These are phyloP conservation scores for Bettongia penicillata DNA, from an alignment of 2,113 vertebrate genomes.

Conservation along the genomic window DNA sequence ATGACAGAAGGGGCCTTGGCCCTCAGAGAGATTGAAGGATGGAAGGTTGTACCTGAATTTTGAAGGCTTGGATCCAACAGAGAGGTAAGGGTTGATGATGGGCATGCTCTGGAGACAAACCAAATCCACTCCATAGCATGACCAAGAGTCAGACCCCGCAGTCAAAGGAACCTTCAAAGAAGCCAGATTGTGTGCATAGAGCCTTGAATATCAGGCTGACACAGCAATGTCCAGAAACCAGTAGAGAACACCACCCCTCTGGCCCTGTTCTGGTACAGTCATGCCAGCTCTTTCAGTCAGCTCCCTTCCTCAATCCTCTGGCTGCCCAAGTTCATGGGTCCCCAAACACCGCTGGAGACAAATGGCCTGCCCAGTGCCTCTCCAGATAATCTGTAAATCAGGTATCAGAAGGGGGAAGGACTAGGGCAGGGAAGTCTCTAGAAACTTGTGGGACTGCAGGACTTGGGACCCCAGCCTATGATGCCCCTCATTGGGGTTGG, in stretches of 20 bases:
- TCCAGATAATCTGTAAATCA: neutral
- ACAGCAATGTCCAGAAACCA: neutral
- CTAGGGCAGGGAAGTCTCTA: neutral
- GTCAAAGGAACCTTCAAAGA: neutral
- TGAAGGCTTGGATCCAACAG: too few relatives aligned
- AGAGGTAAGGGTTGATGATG: too few relatives aligned
- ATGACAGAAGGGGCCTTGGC: neutral
- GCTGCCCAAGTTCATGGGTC: neutral
- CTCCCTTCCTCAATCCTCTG: neutral
- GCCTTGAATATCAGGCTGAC: neutral
- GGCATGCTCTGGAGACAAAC: too few relatives aligned
- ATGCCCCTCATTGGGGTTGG: neutral
- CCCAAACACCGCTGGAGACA: neutral
- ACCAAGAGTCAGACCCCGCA: neutral
- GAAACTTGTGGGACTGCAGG: neutral
- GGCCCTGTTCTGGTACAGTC: neutral
- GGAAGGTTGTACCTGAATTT: too few relatives aligned
- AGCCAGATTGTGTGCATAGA: neutral
- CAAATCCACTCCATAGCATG: too few relatives aligned
- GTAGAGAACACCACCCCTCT: neutral
- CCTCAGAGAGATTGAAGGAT: neutral
- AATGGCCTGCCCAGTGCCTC: neutral
- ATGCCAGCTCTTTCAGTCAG: neutral
- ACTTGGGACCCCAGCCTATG: too few relatives aligned
- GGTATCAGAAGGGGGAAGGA: neutral